phyloP scores from a whole-genome alignment of 2,113 vertebrate species.

The Scortum barcoo region DNA sequence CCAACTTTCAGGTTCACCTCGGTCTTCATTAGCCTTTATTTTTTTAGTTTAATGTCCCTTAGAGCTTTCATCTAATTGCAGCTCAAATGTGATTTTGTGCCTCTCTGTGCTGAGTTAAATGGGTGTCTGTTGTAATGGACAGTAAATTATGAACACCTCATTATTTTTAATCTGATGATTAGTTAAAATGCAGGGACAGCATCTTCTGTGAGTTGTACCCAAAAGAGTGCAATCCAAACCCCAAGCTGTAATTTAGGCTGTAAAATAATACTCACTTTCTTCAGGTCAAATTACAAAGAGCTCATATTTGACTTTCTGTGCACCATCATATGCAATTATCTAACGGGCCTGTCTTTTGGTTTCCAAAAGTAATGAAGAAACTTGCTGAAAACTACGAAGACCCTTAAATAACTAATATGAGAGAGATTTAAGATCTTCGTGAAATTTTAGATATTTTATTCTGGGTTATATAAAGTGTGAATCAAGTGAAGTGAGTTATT shows the following conservation, averaged over 20 bases:
- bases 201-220: neutral
- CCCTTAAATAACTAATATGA: slow-evolving; percentile 15
- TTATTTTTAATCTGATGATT: slow-evolving; percentile 14
- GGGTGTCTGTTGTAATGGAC: neutral
- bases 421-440: slow-evolving; percentile 23
- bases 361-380: neutral
- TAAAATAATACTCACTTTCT: neutral
- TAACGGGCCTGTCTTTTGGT: slow-evolving; percentile 9
- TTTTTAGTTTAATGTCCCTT: neutral
- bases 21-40: neutral
- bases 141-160: slow-evolving; percentile 1
- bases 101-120: neutral
- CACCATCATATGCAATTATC: slow-evolving; percentile 1
- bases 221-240: neutral
- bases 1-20: neutral
- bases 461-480: slow-evolving; percentile 13
- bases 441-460: slow-evolving; percentile 27
- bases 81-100: neutral
- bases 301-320: neutral
- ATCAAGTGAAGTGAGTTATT: neutral
- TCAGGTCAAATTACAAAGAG: neutral
- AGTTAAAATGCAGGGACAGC: neutral
- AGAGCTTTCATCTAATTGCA: no score
- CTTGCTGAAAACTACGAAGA: slow-evolving; percentile 4
- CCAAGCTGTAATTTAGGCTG: neutral